These are phyloP conservation scores for Scleropages formosus DNA, from an alignment of 2,797 vertebrate species.

Conservation along the genomic window DNA sequence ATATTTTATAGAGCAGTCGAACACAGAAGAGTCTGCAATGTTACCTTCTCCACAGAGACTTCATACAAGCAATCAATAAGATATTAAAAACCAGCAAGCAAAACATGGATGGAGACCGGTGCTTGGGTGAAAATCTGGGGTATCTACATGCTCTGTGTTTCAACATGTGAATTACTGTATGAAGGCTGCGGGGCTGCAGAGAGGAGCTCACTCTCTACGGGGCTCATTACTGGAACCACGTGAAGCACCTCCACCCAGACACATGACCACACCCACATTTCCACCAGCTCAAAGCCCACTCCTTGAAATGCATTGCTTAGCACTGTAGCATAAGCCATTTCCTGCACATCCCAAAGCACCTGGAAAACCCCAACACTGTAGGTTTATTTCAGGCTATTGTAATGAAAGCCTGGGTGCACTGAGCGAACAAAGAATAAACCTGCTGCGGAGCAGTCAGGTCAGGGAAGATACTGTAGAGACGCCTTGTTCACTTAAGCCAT, in stretches of 20 bases:
- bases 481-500: not conserved
- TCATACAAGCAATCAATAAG: too few species aligned
- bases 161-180: not conserved
- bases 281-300: not conserved
- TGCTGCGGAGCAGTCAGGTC: not conserved
- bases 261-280: constrained; percentile 1
- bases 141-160: too few species aligned
- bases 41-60: too few species aligned
- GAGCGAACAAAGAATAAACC: not conserved
- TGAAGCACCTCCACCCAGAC: not conserved
- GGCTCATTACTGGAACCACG: constrained; percentile 7
- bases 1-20: too few species aligned
- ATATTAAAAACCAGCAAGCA: too few species aligned
- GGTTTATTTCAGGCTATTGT: constrained; percentile 11
- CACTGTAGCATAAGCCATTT: not conserved
- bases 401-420: constrained; percentile 14
- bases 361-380: not conserved
- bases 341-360: not conserved
- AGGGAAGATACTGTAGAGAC: too few species aligned
- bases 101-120: too few species aligned
- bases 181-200: not conserved
- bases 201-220: not conserved
- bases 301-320: not conserved
- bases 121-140: too few species aligned
- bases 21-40: too few species aligned